Conservation (phyloP, 2,888 invertebrate species). For the Lumbricus terrestris region DNA sequence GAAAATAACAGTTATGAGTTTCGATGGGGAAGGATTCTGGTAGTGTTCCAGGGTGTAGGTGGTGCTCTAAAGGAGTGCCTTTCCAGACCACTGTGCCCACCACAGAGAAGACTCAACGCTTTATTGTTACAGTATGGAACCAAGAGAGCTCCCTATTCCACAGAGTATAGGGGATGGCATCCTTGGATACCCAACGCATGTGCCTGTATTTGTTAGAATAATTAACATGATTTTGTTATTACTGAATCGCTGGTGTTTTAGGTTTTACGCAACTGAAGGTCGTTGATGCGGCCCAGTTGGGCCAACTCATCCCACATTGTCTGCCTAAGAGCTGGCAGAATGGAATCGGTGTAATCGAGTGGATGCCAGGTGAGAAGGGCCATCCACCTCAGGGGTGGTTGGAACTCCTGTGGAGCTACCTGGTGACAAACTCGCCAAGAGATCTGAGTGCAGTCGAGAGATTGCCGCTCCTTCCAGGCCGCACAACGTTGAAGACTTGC, state of each 20-base stretch:
- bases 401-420: conserved; percentile 36
- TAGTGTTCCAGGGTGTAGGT: too few species aligned
- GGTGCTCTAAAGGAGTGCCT: too few species aligned
- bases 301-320: conserved; percentile 31
- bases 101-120: too few species aligned
- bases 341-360: conserved; percentile 27
- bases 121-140: too few species aligned
- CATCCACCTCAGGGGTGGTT: conserved; percentile 38
- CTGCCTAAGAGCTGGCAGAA: conserved; percentile 35
- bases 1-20: too few species aligned
- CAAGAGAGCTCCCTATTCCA: too few species aligned
- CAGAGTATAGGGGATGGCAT: too few species aligned
- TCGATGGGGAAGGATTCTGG: too few species aligned
- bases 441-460: conserved; percentile 37
- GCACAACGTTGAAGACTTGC: background rate
- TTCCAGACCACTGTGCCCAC: too few species aligned
- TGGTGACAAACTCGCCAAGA: conserved; percentile 29
- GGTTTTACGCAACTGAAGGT: conserved; percentile 40
- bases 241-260: background rate
- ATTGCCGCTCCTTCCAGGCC: conserved; percentile 36
- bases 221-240: background rate
- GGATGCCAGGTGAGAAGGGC: conserved; percentile 32
- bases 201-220: background rate
- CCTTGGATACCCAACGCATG: too few species aligned
- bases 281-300: conserved; percentile 27